phyloP scores from a whole-genome alignment of 2,888 invertebrate species.

The Drosophila macrothrix region DNA sequence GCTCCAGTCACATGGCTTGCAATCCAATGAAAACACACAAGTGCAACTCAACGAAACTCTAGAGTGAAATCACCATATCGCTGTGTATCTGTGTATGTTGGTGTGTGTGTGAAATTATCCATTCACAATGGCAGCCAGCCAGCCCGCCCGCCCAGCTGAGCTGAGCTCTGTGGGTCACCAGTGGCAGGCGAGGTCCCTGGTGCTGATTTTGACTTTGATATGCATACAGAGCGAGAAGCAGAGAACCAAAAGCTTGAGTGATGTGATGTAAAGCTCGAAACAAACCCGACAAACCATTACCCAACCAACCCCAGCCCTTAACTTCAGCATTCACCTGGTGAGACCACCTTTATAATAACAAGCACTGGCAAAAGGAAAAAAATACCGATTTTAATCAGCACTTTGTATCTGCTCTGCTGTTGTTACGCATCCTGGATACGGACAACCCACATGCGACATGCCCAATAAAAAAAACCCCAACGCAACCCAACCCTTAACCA shows the following conservation, averaged over 20 bases:
- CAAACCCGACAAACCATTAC: slow-evolving; percentile 19
- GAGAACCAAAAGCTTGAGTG: slow-evolving; percentile 55
- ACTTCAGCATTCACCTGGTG: slow-evolving; percentile 15
- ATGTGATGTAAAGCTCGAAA: slow-evolving; percentile 44
- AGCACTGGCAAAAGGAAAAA: slow-evolving; percentile 37
- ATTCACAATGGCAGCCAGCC: slow-evolving; percentile 42
- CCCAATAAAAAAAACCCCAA: slow-evolving; percentile 8
- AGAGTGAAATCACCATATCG: slow-evolving; percentile 15
- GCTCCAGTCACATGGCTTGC: background rate
- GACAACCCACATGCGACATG: slow-evolving; percentile 15
- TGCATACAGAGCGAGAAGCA: slow-evolving; percentile 42
- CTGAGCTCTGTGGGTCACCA: slow-evolving; percentile 41
- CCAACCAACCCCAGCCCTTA: slow-evolving; percentile 5
- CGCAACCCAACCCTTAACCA: slow-evolving; percentile 2
- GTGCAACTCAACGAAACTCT: slow-evolving; percentile 41
- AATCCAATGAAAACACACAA: slow-evolving; percentile 32
- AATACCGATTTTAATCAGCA: slow-evolving; percentile 72
- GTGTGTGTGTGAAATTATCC: slow-evolving; percentile 63
- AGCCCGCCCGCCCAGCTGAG: slow-evolving; percentile 10
- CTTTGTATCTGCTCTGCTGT: slow-evolving; percentile 70
- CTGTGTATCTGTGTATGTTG: background rate
- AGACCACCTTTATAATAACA: slow-evolving; percentile 66
- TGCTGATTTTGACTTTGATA: slow-evolving; percentile 79
- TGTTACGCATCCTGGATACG: slow-evolving; percentile 56
- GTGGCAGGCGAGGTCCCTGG: slow-evolving; percentile 47